Conservation (phyloP, 2,888 invertebrate species). For the Patella ulyssiponensis region DNA sequence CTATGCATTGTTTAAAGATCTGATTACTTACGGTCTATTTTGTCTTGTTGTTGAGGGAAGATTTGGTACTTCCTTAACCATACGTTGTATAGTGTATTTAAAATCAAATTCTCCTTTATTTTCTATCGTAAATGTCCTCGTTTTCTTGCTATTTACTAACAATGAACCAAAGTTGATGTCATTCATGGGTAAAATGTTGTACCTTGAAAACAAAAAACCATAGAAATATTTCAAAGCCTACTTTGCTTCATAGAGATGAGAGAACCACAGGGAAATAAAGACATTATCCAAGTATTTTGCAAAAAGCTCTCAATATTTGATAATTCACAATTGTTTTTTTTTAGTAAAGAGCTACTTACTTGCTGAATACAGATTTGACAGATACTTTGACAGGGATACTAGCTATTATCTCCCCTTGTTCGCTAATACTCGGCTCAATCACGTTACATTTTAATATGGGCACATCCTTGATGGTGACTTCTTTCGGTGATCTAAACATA, state of each 20-base stretch:
- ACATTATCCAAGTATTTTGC: too few species aligned
- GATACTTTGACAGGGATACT: conserved; percentile 72
- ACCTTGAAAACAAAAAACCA: conserved; percentile 53
- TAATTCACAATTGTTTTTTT: too few species aligned
- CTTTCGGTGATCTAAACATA: conserved; percentile 66
- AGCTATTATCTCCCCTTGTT: conserved; percentile 70
- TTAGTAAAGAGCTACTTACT: conserved; percentile 57
- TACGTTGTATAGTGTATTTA: conserved; percentile 69
- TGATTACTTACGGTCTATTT: conserved; percentile 58
- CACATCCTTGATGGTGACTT: conserved; percentile 68
- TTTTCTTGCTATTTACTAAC: conserved; percentile 69
- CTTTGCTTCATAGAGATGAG: too few species aligned
- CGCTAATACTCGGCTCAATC: conserved; percentile 68
- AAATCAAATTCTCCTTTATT: conserved; percentile 73
- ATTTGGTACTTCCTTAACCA: conserved; percentile 57
- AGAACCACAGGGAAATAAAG: too few species aligned
- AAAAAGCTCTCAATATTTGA: too few species aligned
- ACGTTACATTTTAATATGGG: conserved; percentile 71
- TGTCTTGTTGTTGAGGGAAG: conserved; percentile 38
- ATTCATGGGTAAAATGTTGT: conserved; percentile 66
- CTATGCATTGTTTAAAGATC: background rate
- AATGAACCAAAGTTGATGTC: conserved; percentile 73
- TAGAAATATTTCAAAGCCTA: too few species aligned
- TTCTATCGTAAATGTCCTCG: conserved; percentile 69
- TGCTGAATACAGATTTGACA: conserved; percentile 70